These are phyloP conservation scores for Artemisiospiza belli DNA, from an alignment of 2,113 vertebrate species.

Conservation along the genomic window DNA sequence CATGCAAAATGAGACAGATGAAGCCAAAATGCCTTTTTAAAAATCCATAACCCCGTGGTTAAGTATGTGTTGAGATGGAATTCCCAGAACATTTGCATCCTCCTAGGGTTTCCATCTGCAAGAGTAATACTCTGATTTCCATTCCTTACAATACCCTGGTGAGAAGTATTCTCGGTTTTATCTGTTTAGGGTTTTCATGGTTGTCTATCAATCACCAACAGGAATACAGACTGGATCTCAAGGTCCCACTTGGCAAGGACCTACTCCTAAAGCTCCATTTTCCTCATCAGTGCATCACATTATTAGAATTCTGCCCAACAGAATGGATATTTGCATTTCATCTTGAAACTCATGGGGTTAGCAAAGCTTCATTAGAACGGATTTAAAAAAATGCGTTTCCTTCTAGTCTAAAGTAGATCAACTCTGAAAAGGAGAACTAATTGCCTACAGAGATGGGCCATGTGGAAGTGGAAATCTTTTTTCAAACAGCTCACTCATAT, in stretches of 20 bases:
- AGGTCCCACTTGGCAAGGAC: not conserved
- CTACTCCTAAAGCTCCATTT: not conserved
- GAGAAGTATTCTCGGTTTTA: not conserved
- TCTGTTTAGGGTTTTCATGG: not conserved
- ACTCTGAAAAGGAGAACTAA: not conserved
- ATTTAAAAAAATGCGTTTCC: not conserved
- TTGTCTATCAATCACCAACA: not conserved
- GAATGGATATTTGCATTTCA: not conserved
- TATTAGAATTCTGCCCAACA: not conserved
- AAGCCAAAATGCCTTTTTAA: not conserved
- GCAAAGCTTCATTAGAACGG: not conserved
- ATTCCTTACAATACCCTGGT: not conserved
- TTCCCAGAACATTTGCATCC: not conserved
- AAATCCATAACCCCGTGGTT: not conserved
- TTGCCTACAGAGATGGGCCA: not conserved
- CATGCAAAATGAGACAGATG: not conserved
- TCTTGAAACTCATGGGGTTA: not conserved
- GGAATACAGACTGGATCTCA: not conserved
- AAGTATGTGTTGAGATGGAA: not conserved
- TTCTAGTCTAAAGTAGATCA: not conserved
- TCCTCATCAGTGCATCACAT: not conserved
- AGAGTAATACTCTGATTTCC: not conserved
- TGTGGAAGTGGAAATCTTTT: not conserved
- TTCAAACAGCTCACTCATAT: not conserved
- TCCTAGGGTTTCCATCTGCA: not conserved